These are phyloP conservation scores for Temnothorax ravouxi DNA, from an alignment of 2,888 invertebrate species.

Conservation along the genomic window DNA sequence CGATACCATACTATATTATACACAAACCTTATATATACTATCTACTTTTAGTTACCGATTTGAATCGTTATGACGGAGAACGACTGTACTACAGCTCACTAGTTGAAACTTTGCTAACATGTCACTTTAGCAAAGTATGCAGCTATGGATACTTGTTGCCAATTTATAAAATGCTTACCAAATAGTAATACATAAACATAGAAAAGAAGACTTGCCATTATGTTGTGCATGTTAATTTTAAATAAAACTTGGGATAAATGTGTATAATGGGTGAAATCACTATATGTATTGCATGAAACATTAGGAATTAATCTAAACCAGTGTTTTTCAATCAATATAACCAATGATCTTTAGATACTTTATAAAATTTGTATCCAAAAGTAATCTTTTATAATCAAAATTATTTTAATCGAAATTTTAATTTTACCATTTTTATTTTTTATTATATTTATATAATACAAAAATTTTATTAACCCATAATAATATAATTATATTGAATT, in stretches of 20 bases:
- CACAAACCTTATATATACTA: conserved; percentile 82
- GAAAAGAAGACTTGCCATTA: conserved; percentile 55
- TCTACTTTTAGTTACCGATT: conserved; percentile 84
- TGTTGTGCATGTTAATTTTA: conserved; percentile 47
- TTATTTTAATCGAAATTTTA: not conserved
- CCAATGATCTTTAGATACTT: not conserved
- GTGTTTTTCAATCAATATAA: not conserved
- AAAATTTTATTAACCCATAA: no score
- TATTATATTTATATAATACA: no score
- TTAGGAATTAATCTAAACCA: not conserved
- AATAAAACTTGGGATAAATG: conserved; percentile 57
- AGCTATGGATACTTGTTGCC: conserved; percentile 78
- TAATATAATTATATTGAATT: conserved; percentile 1
- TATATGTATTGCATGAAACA: not conserved
- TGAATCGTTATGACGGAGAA: conserved; percentile 80
- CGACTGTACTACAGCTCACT: conserved; percentile 77
- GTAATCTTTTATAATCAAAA: not conserved
- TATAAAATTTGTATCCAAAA: not conserved
- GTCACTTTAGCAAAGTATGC: conserved; percentile 66
- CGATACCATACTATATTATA: conserved; percentile 84
- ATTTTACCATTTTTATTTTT: no score
- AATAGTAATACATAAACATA: conserved; percentile 61
- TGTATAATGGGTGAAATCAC: not conserved
- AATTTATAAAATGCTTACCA: conserved; percentile 73
- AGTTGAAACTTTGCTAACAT: conserved; percentile 63